Evolutionary conservation across 2,113 vertebrate genomes (phyloP), one percentile per base, ranked within the genome.

Genomic region (Bathybates hornii): DNA sequence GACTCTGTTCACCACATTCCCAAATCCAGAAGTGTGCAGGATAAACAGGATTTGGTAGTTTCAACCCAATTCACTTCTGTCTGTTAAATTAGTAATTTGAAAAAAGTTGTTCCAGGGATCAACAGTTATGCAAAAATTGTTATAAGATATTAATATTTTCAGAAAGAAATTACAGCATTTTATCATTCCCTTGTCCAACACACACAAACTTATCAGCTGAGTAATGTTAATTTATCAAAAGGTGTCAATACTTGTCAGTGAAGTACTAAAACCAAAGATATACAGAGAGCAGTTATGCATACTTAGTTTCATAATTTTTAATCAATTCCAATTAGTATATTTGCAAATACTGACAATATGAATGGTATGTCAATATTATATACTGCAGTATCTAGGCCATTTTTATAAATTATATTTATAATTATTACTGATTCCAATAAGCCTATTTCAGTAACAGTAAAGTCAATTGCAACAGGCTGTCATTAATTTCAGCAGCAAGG

Each of bases 1-100:
- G 87, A 86, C 59, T 90, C 86, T 80, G 61, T 85, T 86, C 83
- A 17, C 36, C 68, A 79, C 81, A 59, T 73, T 87, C 81, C 57
- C 54, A 43, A 85, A 32, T 73, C 54, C 8, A 82, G 78, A 81
- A 81, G 21, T 6, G 84, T 27, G 61, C n/a, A 43, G 12, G 57
- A 52, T 57, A 85, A 81, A 89, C 9, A 32, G 52, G 78, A 68
- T 80, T 84, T 56, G 16, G 53, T 21, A 2, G 34, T 54, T 85
- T 71, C n/a, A 84, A 57, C 11, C 56, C 21, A 11, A 68, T 48
- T 83, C 29, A 2, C 27, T 53, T 81, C 5, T 71, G 34, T 36
- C 34, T 48, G 32, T 63, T 66, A 66, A 36, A 41, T 43, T 84
- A 11, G 63, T 68, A 2, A 68, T 68, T 68, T 38, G 61, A 59